Percentiles rank a stretch among this genome's conserved stretches.
phyloP scores from a whole-genome alignment of 1,140 invertebrate species.

The Scaptomyza montana region DNA sequence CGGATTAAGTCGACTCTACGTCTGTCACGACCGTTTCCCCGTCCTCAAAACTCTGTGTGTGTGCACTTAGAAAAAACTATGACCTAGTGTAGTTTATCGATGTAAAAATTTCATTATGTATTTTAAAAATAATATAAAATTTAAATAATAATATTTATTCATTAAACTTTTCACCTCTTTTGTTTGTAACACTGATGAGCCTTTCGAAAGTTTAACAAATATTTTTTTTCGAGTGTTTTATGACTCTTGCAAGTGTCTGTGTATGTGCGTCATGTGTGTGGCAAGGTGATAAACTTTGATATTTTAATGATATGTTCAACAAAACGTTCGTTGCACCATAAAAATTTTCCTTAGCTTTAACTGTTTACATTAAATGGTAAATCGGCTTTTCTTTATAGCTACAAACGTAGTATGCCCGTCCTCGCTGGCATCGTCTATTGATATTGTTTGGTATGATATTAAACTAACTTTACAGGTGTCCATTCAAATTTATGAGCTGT shows the following conservation, averaged over 20 bases:
- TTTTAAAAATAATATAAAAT: too few relatives aligned
- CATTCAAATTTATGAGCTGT: constrained; percentile 75
- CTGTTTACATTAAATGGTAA: constrained; percentile 63
- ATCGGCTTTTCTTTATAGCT: constrained; percentile 75
- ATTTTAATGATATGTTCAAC: constrained; percentile 83
- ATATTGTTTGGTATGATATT: constrained; percentile 56
- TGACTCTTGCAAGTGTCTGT: too few relatives aligned
- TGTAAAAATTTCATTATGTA: too few relatives aligned
- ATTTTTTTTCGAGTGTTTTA: not conserved
- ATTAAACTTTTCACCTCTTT: too few relatives aligned
- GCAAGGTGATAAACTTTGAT: constrained; percentile 82
- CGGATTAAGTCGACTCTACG: constrained; percentile 68
- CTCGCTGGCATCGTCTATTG: constrained; percentile 5
- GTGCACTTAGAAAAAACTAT: constrained; percentile 5
- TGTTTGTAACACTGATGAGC: too few relatives aligned
- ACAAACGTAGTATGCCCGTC: not conserved
- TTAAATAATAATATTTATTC: too few relatives aligned
- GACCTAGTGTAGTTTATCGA: too few relatives aligned
- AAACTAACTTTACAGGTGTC: constrained; percentile 76
- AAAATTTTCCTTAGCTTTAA: constrained; percentile 66
- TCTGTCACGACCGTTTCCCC: constrained; percentile 21
- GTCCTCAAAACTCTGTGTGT: constrained; percentile 15
- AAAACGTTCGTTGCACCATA: constrained; percentile 80
- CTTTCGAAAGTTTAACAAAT: not conserved
- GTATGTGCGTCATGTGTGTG: constrained; percentile 49